Evolutionary conservation across 2,888 invertebrate species (phyloP), one percentile per base, ranked within the genome.

Genomic region (Scrobipalpa costella): DNA sequence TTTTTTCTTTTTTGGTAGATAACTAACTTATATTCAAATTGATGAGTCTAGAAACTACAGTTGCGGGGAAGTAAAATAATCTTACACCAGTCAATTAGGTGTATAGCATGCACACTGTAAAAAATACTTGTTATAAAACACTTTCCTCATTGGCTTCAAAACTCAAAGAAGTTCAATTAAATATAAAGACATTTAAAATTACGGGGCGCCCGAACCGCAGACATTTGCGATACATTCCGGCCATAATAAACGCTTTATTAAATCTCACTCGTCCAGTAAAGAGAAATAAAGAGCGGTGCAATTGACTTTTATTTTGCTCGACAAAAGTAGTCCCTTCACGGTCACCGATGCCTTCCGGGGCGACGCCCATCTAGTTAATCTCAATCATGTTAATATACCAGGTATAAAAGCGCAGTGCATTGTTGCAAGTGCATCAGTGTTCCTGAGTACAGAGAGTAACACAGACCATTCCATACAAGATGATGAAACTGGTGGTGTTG

Each of bases 401-500:
- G 73, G 79, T 86, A 87, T 86, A 86, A 76, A 89, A 86, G 71
- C 68, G 59, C 66, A 65, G 63, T 69, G 75, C 71, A 69, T 66
- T 67, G 52, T 64, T 67, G 65, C 63, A 69, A 69, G 64, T 66
- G 77, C 76, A 90, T 89, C 88, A 89, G 88, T 89, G 76, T 82
- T 80, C 73, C 69, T 74, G 69, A 76, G 71, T 72, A 60, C 71
- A 78, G 72, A 75, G 71, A 76, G 63, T 83, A 86, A 86, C 87
- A 90, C 90, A 90, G 88, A 88, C 89, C 88, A 82, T 77, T 79
- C 69, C 74, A 83, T 33, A 55, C 55, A 88, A 75, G 72, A 92
- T 92, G 92, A 79, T 90, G 82, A 90, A 90, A 78, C 82, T 92
- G 92, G 92, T 93, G 91, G 93, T 93, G 84, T 93, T 94, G 88